Conservation (phyloP, 92 coral and sea anemone genomes). For the Actinernus sp. region DNA sequence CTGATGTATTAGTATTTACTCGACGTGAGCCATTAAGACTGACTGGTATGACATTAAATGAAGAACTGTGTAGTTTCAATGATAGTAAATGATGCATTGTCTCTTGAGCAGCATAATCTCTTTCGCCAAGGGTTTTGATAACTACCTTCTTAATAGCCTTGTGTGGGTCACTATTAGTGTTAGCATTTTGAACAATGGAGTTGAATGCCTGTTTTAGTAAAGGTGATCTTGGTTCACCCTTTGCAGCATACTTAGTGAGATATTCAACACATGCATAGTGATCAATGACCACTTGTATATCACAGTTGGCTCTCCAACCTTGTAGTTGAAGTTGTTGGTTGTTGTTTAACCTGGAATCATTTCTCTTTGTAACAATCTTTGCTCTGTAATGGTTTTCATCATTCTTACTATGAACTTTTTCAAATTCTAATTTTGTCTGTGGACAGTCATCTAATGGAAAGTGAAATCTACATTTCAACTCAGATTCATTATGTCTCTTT, state of each 20-base stretch:
- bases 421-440: slow-evolving; percentile 74
- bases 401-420: slow-evolving; percentile 60
- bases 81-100: slow-evolving; percentile 74
- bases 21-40: slow-evolving; percentile 29
- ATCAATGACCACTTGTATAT: no score
- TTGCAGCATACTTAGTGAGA: no score
- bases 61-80: no score
- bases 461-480: slow-evolving; percentile 72
- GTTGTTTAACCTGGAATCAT: slow-evolving; percentile 75
- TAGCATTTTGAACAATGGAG: no score
- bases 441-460: slow-evolving; percentile 71
- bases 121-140: slow-evolving; percentile 64
- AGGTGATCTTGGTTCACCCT: no score
- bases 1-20: neutral
- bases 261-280: no score
- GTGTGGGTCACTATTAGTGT: slow-evolving; percentile 30
- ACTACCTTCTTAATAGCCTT: no score
- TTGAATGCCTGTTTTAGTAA: no score
- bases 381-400: slow-evolving; percentile 66
- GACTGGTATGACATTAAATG: slow-evolving; percentile 63
- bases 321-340: slow-evolving; percentile 78
- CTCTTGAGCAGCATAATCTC: slow-evolving; percentile 70
- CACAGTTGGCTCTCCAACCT: no score
- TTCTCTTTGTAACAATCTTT: slow-evolving; percentile 72
- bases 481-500: slow-evolving; percentile 59